phyloP scores from a whole-genome alignment of 2,888 invertebrate species.

The Hirtodrosophila cameraria region DNA sequence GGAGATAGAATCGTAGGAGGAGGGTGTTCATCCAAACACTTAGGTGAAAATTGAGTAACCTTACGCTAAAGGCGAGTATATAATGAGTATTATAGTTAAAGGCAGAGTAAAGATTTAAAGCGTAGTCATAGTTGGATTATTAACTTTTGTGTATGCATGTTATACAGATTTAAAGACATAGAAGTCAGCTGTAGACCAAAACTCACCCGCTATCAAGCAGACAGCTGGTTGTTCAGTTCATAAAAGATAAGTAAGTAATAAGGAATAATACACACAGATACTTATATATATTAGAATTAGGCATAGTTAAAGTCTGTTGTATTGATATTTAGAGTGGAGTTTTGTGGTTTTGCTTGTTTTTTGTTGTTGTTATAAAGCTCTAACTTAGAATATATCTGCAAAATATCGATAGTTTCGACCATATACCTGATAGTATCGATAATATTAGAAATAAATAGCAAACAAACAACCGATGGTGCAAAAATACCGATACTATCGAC shows the following conservation, averaged over 20 bases:
- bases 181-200: conserved; percentile 41
- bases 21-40: conserved; percentile 33
- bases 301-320: conserved; percentile 18
- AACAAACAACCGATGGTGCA: no score
- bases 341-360: conserved; percentile 34
- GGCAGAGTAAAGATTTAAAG: conserved; percentile 1
- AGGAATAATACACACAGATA: conserved; percentile 34
- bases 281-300: conserved; percentile 21
- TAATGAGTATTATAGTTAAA: background rate
- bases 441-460: no score
- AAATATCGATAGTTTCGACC: no score
- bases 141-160: conserved; percentile 16
- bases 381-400: conserved; percentile 36
- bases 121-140: conserved; percentile 31
- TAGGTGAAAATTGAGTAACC: conserved; percentile 11
- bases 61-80: background rate
- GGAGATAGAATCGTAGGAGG: background rate
- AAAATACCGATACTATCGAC: no score
- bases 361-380: no score
- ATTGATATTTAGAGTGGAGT: conserved; percentile 17
- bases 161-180: conserved; percentile 8
- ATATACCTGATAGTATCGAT: no score
- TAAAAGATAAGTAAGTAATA: conserved; percentile 55
- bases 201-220: conserved; percentile 85
- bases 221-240: conserved; percentile 82